Evolutionary conservation across 2,888 invertebrate species (phyloP), one percentile per base, ranked within the genome.

Genomic region (Eupithecia tripunctaria): DNA sequence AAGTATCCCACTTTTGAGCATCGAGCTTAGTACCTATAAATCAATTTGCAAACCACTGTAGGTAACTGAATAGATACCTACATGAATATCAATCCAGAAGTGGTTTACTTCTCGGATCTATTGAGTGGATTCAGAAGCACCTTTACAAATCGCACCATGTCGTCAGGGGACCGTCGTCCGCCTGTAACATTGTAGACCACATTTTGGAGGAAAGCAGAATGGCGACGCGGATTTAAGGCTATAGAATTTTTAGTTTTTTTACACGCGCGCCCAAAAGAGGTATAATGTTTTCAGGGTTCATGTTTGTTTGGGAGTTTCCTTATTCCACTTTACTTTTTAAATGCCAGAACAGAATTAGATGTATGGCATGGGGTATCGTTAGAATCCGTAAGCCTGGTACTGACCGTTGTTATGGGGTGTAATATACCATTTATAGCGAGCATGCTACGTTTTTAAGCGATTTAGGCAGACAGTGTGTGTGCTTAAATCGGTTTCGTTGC

Each of bases 111-210:
- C 76, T 79, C 68, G 71, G 70, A 43, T 78, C 79, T 75, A 80
- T 81, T 82, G 78, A 80, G 79, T 70, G 74, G 77, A 80, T 82
- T 77, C 79, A 80, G 81, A 82, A 72, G 66, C 82, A 81, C 85
- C 86, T 86, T 87, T 87, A 84, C 85, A 86, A 88, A 87, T 86
- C 86, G 84, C 80, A 77, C 79, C 81, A 82, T 80, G 81, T 85
- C 85, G 82, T 80, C 81, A 69, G 76, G 87, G 87, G 87, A 86
- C 82, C 79, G 81, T 82, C 82, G 81, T 82, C 82, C 76, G 80
- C 56, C 78, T 79, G 78, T 81, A 76, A 73, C 74, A 72, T 74
- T 74, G 79, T 77, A 68, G 64, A 15, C 15, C 29, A 47, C 29
- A 65, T 68, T 68, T 36, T 56, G 25, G 14, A 25, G 62, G 68